phyloP scores from a whole-genome alignment of 2,113 vertebrate species.

The Lepisosteus oculatus region DNA sequence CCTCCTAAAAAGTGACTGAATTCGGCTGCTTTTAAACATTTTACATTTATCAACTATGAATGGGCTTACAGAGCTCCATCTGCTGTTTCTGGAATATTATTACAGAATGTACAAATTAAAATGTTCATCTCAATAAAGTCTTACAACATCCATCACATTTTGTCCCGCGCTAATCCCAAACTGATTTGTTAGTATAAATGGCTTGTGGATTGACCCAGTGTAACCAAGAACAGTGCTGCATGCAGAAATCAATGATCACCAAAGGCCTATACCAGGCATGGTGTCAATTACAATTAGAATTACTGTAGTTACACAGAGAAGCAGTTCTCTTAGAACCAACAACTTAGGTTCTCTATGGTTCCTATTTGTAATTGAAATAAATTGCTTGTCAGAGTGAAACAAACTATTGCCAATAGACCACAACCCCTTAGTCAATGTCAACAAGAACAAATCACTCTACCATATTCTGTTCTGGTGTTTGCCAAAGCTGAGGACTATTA shows the following conservation, averaged over 20 bases:
- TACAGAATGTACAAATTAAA: slow-evolving; percentile 35
- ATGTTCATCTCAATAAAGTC: neutral
- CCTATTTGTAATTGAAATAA: no score
- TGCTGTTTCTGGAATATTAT: slow-evolving; percentile 42
- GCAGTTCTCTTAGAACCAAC: no score
- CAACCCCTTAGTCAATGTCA: no score
- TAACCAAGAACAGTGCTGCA: neutral
- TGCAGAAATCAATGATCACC: neutral
- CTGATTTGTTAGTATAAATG: no score
- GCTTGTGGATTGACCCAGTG: neutral
- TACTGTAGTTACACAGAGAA: no score
- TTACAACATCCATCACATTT: neutral
- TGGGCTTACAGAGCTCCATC: slow-evolving; percentile 57
- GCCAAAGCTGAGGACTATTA: no score
- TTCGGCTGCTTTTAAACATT: neutral
- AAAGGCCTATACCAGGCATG: neutral
- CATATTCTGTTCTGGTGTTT: no score
- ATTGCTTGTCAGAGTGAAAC: no score
- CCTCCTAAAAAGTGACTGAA: neutral
- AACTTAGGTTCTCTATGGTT: no score
- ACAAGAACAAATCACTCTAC: no score
- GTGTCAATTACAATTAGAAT: neutral
- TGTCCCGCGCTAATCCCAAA: no score
- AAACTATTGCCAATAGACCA: no score
- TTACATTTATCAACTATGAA: neutral